Base-by-base conservation (phyloP, 92 coral and sea anemone genomes). In the Pocillopora grandis region DNA sequence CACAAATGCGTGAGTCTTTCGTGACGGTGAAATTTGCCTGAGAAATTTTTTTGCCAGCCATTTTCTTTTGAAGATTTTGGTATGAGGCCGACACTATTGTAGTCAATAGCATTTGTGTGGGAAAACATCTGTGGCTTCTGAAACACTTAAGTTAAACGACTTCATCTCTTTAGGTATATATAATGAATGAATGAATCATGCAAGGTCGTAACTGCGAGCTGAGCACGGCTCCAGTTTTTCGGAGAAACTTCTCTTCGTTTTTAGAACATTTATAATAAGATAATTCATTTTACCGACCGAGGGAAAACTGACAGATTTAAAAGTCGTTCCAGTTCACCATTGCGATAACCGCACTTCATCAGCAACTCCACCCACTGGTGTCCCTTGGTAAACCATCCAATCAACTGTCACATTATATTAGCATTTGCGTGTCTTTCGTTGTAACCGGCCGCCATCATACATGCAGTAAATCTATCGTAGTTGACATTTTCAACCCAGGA, bases 321-420 rank as follows among this genome's bases (percentile, higher is more conserved):
- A 89, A 31, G 80, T 77, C 56, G 92, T 80, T 10, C 92, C 92
- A 27, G 31, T 27, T 1, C 31, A 27, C 31, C 31, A 27, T 27
- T 27, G 27, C 27, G 27, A 27, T 27, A 89, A 64, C 37, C 85
- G 77, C 65, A 77, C 82, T 59, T 86, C 87, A 16, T 85, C 92
- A 27, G 90, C 75, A 55, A 90, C 79, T 18, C 92, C 92, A 62
- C 89, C 89, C 58, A 75, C 81, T 64, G 89, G 86, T 77, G 52
- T 60, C 4, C 74, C 74, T n/a, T 69, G 74, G 49, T 33, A 69
- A 1, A 56, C 74, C 55, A 69, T 69, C 82, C 82, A 78, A 31
- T 78, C 82, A 7, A 78, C 69, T 23, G 68, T 78, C 27, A 78
- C 57, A n/a, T n/a, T n/a, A n/a, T n/a, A 4, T 69, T 69, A 69